These are phyloP conservation scores for Xiphias gladius DNA, from an alignment of 2,113 vertebrate genomes.

Conservation along the genomic window DNA sequence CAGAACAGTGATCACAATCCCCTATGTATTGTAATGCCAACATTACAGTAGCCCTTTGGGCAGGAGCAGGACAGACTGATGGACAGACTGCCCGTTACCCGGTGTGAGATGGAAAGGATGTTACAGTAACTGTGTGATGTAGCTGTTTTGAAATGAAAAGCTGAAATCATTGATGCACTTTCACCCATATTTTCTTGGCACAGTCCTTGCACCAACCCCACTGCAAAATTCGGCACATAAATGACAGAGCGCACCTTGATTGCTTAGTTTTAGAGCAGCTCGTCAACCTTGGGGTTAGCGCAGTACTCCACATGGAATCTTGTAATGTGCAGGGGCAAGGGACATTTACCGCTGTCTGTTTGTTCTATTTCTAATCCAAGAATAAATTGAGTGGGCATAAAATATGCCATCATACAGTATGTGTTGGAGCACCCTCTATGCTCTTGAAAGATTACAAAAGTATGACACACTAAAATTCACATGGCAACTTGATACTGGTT, in stretches of 20 bases:
- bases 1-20: neutral
- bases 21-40: neutral
- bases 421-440: neutral
- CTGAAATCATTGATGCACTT: neutral
- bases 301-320: neutral
- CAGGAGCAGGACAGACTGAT: neutral
- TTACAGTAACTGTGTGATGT: neutral
- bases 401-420: neutral
- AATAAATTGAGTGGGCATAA: neutral
- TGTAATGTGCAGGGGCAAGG: neutral
- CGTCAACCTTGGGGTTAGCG: neutral
- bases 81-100: neutral
- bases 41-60: neutral
- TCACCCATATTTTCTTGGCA: neutral
- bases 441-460: neutral
- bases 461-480: neutral
- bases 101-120: neutral
- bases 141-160: neutral
- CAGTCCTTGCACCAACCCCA: too few relatives aligned
- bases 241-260: neutral
- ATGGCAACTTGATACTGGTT: constrained; percentile 4
- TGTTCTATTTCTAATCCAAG: neutral
- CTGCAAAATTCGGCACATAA: neutral
- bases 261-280: neutral
- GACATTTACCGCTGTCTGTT: neutral